These are phyloP conservation scores for Ptychodera flava DNA, from an alignment of 35 echinoderm and acorn worm genomes.

Conservation along the genomic window DNA sequence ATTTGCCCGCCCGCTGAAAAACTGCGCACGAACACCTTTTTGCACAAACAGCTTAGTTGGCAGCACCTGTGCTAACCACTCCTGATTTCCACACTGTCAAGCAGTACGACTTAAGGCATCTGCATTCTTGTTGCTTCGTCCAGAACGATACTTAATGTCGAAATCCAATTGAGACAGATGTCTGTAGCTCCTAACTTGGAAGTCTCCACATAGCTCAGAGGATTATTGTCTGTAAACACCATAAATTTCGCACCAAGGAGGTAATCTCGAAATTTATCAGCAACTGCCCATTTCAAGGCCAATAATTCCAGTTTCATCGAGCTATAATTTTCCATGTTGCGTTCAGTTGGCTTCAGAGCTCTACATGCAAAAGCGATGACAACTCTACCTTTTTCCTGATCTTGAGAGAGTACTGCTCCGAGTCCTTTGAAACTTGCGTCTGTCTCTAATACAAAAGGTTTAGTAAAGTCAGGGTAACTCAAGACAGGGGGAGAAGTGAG, in stretches of 20 bases:
- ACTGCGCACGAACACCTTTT: too few species aligned
- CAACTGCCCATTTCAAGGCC: too few species aligned
- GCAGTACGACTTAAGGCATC: slow-evolving; percentile 24
- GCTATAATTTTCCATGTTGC: slow-evolving; percentile 58
- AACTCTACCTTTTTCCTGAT: background rate
- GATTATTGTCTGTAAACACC: slow-evolving; percentile 22
- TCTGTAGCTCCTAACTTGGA: slow-evolving; percentile 17
- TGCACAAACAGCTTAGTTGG: too few species aligned
- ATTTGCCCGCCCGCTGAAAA: too few species aligned
- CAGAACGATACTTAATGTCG: slow-evolving; percentile 22
- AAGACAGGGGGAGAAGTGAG: slow-evolving; percentile 40
- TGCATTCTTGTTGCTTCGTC: slow-evolving; percentile 17
- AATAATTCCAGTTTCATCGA: slow-evolving; percentile 72
- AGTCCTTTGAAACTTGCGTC: slow-evolving; percentile 32
- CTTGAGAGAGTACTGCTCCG: slow-evolving; percentile 11
- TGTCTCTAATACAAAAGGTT: slow-evolving; percentile 55
- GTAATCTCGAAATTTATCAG: background rate
- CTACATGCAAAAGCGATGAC: slow-evolving; percentile 55
- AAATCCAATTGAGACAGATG: slow-evolving; percentile 25
- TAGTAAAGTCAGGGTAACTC: slow-evolving; percentile 48
- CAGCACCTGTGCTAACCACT: too few species aligned
- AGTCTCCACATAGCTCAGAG: slow-evolving; percentile 17
- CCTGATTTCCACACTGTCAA: slow-evolving; percentile 12
- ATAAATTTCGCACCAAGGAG: slow-evolving; percentile 16
- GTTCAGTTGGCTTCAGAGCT: slow-evolving; percentile 26